Conservation (phyloP, 2,888 invertebrate genomes). For the Elmis aenea region DNA sequence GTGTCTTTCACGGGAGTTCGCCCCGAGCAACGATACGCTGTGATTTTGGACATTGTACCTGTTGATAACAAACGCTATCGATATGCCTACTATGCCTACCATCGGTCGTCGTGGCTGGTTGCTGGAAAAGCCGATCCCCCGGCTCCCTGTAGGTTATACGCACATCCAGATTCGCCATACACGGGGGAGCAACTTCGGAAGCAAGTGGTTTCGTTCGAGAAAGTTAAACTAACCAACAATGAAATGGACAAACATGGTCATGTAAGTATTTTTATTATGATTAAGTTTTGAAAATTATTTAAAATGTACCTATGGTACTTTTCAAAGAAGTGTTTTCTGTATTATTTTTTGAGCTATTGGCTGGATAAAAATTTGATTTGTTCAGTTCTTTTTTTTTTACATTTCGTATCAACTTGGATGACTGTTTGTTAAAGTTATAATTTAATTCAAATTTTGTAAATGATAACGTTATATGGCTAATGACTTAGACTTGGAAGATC, state of each 20-base stretch:
- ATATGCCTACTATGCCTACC: constrained; percentile 99
- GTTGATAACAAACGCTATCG: constrained; percentile 95
- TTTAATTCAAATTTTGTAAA: too few species aligned
- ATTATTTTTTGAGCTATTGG: too few species aligned
- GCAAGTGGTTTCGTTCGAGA: constrained; percentile 97
- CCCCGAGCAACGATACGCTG: constrained; percentile 81
- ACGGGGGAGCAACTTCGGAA: constrained; percentile 92
- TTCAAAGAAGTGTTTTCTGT: too few species aligned
- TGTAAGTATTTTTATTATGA: constrained; percentile 62
- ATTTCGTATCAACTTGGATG: too few species aligned
- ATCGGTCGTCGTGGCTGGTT: constrained; percentile 95
- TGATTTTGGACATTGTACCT: constrained; percentile 93
- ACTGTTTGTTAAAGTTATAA: too few species aligned
- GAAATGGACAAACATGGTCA: constrained; percentile 95
- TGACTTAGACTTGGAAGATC: too few species aligned
- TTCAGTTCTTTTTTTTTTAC: too few species aligned
- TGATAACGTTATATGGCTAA: too few species aligned
- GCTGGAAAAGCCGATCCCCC: constrained; percentile 98
- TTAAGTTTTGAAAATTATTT: not conserved
- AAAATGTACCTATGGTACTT: not conserved
- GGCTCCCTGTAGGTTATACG: constrained; percentile 86
- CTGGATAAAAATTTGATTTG: too few species aligned
- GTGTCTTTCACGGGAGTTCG: constrained; percentile 86
- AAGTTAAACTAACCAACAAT: constrained; percentile 97
- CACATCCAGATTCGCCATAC: constrained; percentile 95